These are phyloP conservation scores for Ctenomys sociabilis DNA, from an alignment of 2,113 vertebrate genomes.

Conservation along the genomic window DNA sequence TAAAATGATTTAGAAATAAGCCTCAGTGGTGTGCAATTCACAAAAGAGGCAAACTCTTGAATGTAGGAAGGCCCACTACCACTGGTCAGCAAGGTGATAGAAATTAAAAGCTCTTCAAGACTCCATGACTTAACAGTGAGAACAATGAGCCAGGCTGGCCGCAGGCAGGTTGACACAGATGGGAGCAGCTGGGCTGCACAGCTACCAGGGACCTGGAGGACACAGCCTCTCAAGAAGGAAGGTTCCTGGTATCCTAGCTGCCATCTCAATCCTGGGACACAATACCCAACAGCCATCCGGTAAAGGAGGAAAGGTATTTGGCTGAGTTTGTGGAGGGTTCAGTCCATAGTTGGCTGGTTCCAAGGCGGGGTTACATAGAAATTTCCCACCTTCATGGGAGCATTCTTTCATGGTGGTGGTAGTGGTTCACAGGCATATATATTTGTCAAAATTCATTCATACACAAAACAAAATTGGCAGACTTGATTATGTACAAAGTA, in stretches of 20 bases:
- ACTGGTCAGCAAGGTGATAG: background rate
- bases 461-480: background rate
- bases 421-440: background rate
- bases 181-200: background rate
- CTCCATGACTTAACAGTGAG: background rate
- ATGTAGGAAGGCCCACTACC: background rate
- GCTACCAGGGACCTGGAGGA: background rate
- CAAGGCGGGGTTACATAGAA: background rate
- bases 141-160: background rate
- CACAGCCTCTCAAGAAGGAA: background rate
- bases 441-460: background rate
- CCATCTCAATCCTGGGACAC: background rate
- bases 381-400: background rate
- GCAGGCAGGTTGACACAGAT: background rate
- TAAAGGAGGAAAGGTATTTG: background rate
- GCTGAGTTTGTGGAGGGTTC: background rate
- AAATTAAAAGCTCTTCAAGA: background rate
- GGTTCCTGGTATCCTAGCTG: background rate
- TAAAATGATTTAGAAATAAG: background rate
- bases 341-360: background rate
- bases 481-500: background rate
- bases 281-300: background rate
- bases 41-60: background rate
- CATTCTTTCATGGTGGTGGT: background rate
- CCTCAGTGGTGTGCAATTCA: background rate